A percentile compares a stretch with the other conserved stretches of the same genome.
Conservation (phyloP, 1,140 invertebrate genomes). For the Drosophila seguyi region DNA sequence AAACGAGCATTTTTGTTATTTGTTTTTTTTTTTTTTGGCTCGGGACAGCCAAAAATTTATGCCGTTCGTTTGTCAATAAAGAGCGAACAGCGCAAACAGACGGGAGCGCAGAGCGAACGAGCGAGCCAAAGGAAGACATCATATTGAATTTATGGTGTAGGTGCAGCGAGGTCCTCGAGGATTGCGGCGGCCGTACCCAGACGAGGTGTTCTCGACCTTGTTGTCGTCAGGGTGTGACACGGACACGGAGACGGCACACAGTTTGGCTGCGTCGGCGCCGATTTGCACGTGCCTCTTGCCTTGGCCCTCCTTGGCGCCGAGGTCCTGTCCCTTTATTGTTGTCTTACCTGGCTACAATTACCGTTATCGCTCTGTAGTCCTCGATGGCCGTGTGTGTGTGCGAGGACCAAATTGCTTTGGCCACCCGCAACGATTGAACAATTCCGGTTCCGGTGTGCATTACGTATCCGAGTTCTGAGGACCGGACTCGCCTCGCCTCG, state of each 20-base stretch:
- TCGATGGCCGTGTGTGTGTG: conserved; percentile 16
- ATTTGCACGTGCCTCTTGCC: conserved; percentile 40
- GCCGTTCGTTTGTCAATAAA: conserved; percentile 56
- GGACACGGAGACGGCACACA: conserved; percentile 19
- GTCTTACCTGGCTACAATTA: conserved; percentile 77
- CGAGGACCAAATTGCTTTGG: conserved; percentile 59
- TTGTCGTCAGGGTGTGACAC: conserved; percentile 41
- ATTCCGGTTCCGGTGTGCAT: conserved; percentile 32
- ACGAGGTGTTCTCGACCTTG: conserved; percentile 8
- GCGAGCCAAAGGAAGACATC: conserved; percentile 40
- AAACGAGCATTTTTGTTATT: not conserved
- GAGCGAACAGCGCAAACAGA: conserved; percentile 36
- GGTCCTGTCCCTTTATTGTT: conserved; percentile 43
- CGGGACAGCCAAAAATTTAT: conserved; percentile 39
- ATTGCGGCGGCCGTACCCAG: conserved; percentile 5
- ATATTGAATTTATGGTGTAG: conserved; percentile 64
- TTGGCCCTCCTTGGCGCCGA: not conserved
- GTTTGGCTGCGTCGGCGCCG: conserved; percentile 40
- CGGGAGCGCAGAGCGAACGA: not conserved
- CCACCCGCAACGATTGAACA: conserved; percentile 30
- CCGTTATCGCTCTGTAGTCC: conserved; percentile 39
- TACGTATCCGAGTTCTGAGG: conserved; percentile 8
- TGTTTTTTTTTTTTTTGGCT: not conserved
- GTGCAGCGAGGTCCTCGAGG: conserved; percentile 53
- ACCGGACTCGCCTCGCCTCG: conserved; percentile 11